These are phyloP conservation scores for Calyptommatus sinebrachiatus DNA, from an alignment of 2,113 vertebrate species.

Conservation along the genomic window DNA sequence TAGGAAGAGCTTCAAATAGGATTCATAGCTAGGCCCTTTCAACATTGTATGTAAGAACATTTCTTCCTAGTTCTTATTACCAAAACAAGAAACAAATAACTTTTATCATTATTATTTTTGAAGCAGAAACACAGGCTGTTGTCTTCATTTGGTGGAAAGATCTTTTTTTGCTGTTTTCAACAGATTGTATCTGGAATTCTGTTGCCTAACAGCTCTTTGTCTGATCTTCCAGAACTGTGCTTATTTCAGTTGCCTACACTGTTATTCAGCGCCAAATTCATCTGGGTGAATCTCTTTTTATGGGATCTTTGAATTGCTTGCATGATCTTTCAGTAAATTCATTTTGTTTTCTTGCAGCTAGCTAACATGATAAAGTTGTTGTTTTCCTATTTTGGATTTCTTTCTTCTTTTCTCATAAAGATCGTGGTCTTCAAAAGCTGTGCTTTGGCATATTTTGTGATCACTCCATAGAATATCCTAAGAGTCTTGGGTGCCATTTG, in stretches of 20 bases:
- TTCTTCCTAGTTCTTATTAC: conserved; percentile 21
- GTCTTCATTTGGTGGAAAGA: conserved; percentile 33
- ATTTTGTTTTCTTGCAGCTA: background rate
- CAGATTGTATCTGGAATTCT: conserved; percentile 52
- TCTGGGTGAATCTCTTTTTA: background rate
- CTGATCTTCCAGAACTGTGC: conserved; percentile 54
- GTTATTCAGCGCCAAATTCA: conserved; percentile 29
- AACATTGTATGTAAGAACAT: background rate
- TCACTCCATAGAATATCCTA: background rate
- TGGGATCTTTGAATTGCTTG: conserved; percentile 1
- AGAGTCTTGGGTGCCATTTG: background rate
- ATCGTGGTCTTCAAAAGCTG: background rate
- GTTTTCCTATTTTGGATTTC: background rate
- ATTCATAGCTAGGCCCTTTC: background rate
- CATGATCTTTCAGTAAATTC: conserved; percentile 16
- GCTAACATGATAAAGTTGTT: background rate
- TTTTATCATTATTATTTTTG: conserved; percentile 19
- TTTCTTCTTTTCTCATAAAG: background rate
- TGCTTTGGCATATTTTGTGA: too few relatives aligned
- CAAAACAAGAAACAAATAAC: conserved; percentile 21
- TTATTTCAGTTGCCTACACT: conserved; percentile 24
- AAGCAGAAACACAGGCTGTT: conserved; percentile 20
- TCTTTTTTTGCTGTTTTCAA: conserved; percentile 20
- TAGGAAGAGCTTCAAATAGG: background rate
- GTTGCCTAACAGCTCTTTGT: conserved; percentile 58